Evolutionary conservation across 2,888 invertebrate genomes (phyloP), one percentile per base, ranked within the genome.

Genomic region (Cheilosia scutellata): DNA sequence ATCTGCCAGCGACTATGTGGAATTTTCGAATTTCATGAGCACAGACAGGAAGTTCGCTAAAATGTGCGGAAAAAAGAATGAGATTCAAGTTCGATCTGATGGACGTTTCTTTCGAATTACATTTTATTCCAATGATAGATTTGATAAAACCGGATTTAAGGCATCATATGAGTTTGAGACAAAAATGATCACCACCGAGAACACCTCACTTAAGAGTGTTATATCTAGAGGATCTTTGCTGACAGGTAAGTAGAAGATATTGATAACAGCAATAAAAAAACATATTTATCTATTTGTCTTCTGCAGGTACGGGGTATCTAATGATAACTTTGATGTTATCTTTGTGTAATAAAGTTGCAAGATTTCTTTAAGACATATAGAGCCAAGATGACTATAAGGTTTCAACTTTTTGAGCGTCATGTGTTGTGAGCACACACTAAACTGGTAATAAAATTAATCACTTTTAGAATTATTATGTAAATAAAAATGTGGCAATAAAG

Each of bases 1-100:
- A 58, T 96, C 98, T 2, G 97, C 97, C 53, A 98, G 98, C 90
- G 99, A 99, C 93, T 98, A 96, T 93, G 97, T 99, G 68, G 97
- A 98, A 92, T 98, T 99, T 93, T 98, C 98, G 58, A 99, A 99
- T 93, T 98, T 96, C 91, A 95, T 97, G 94, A 95, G 96, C 87
- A 95, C 96, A 88, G 99, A 99, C 93, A 94, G 97, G 90, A 97
- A 98, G 92, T 97, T 96, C 92, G 95, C 96, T 60, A 95, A 97
- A 90, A 96, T 97, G 91, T 99, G 99, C 92, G 98, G 98, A 6
- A 92, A 91, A 80, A 88, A 89, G 37, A 88, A 90, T 5, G 96
- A 96, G 89, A 96, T 97, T 91, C 95, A 96, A 90, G 95, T 97
- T 49, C 95, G 96, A 89, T 98, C 98, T 5, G 98, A 98, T 90